Percentiles rank a stretch among this genome's conserved stretches.
Conservation (phyloP, 2,888 invertebrate species). For the Rapana venosa region DNA sequence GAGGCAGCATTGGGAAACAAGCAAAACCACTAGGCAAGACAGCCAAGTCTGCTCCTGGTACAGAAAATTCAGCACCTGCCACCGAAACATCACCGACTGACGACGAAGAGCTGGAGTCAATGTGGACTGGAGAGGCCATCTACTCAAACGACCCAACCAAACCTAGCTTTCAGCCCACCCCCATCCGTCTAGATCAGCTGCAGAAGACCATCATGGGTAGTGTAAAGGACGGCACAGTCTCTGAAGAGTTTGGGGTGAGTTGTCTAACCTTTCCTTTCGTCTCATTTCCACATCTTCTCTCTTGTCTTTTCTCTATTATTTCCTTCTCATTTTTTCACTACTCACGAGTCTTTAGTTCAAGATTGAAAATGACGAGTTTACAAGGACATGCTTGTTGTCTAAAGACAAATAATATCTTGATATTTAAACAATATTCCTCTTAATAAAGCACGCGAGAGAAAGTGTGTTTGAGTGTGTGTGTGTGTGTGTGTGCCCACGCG, state of each 20-base stretch:
- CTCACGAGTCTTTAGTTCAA: not conserved
- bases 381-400: too few species aligned
- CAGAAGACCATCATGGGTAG: not conserved
- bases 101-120: not conserved
- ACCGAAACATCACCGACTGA: not conserved
- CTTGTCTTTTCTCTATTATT: not conserved
- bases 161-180: not conserved
- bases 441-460: too few species aligned
- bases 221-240: not conserved
- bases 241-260: not conserved
- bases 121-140: not conserved
- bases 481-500: too few species aligned
- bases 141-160: not conserved
- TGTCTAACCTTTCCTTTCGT: not conserved
- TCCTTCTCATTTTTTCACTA: not conserved
- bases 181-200: constrained; percentile 6
- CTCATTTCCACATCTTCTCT: too few species aligned
- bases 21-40: too few species aligned
- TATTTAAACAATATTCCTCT: too few species aligned
- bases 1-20: too few species aligned
- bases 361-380: not conserved
- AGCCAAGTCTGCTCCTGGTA: too few species aligned
- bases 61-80: too few species aligned
- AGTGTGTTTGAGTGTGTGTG: too few species aligned
- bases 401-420: too few species aligned